These are phyloP conservation scores for Odocoileus hemionus DNA, from an alignment of 2,113 vertebrate species.

Conservation along the genomic window DNA sequence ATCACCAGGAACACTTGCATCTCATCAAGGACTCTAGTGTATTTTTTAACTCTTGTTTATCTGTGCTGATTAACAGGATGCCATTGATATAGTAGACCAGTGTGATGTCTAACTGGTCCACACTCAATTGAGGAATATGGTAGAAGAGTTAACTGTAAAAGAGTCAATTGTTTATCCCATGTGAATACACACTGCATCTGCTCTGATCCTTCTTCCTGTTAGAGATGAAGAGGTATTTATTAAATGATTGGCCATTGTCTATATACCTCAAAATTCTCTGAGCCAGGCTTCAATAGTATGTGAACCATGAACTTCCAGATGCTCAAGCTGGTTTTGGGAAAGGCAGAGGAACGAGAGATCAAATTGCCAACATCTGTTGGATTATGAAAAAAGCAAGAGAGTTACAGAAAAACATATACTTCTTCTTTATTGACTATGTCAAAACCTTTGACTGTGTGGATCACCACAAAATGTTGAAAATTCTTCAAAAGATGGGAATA, in stretches of 20 bases:
- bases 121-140: not conserved
- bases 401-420: not conserved
- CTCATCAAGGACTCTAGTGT: not conserved
- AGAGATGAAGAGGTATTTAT: not conserved
- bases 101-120: not conserved
- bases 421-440: not conserved
- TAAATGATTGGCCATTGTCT: not conserved
- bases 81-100: not conserved
- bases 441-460: not conserved
- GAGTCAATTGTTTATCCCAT: not conserved
- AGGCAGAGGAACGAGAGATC: not conserved
- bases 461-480: not conserved
- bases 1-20: not conserved
- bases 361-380: fast-evolving
- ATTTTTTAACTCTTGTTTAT: not conserved
- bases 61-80: not conserved
- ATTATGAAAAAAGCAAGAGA: not conserved
- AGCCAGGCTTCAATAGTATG: not conserved
- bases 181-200: not conserved
- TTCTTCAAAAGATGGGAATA: not conserved
- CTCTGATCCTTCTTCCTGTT: not conserved
- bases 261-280: not conserved
- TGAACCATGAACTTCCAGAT: not conserved
- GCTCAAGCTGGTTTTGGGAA: not conserved
- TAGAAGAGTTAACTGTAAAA: not conserved